Evolutionary conservation across 2,113 vertebrate species (phyloP).

Genomic region (Tupaia chinensis): DNA sequence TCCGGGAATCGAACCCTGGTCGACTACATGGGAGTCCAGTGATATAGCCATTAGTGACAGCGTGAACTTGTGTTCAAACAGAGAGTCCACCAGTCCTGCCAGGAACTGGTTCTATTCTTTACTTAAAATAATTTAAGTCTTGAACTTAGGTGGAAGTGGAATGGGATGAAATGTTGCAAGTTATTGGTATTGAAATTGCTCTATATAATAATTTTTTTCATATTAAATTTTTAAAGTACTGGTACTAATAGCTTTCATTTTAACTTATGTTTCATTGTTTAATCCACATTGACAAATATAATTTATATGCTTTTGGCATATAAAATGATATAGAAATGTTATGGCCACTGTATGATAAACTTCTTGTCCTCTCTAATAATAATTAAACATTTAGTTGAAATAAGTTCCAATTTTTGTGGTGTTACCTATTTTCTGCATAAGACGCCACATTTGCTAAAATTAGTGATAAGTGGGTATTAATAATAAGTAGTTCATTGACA

Average conservation of each 20-base stretch:
- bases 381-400: constrained; percentile 70
- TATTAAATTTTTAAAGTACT: constrained; percentile 8
- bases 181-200: not conserved
- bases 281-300: not conserved
- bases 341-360: not conserved
- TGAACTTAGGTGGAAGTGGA: not conserved
- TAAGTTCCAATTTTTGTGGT: constrained; percentile 62
- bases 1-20: too few relatives aligned
- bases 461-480: constrained; percentile 58
- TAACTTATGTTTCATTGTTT: constrained; percentile 21
- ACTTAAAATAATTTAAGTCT: not conserved
- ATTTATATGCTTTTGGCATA: not conserved
- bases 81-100: not conserved
- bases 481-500: not conserved
- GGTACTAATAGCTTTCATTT: constrained; percentile 22
- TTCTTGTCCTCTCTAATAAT: constrained; percentile 64
- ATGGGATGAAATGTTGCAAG: not conserved
- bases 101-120: not conserved
- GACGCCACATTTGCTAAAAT: constrained; percentile 41
- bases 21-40: too few relatives aligned
- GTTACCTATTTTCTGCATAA: constrained; percentile 57
- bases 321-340: not conserved
- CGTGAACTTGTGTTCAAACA: too few relatives aligned
- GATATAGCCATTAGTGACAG: too few relatives aligned
- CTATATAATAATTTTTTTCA: not conserved